Percentiles rank a stretch among this genome's conserved stretches.
Conservation (phyloP, 2,113 vertebrate genomes). For the Tiliqua scincoides region DNA sequence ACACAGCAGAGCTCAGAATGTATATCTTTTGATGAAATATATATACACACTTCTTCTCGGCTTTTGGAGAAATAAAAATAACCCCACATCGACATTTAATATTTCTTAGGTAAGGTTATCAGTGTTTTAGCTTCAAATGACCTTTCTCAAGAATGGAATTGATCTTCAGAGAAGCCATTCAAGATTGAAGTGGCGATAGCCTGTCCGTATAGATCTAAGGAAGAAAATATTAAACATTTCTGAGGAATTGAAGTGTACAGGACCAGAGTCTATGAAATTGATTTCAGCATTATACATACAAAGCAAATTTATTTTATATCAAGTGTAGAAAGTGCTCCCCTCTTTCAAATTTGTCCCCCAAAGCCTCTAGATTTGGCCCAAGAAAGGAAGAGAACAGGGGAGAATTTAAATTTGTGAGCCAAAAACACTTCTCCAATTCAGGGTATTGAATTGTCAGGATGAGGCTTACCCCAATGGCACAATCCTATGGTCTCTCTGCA, state of each 20-base stretch:
- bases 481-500: no score
- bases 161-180: conserved; percentile 47
- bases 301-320: neutral
- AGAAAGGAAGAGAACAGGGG: neutral
- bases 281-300: neutral
- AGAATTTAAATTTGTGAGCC: neutral
- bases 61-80: neutral
- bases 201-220: conserved; percentile 4
- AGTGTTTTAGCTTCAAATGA: conserved; percentile 45
- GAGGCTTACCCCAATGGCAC: neutral
- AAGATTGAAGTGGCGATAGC: conserved; percentile 23
- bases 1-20: neutral
- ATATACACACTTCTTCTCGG: neutral
- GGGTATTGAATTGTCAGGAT: neutral
- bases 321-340: neutral
- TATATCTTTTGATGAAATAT: neutral
- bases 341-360: neutral
- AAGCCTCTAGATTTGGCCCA: neutral
- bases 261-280: neutral
- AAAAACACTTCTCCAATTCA: neutral
- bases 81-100: neutral
- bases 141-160: conserved; percentile 36
- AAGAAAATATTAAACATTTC: conserved; percentile 34
- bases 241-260: neutral
- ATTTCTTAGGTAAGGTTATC: conserved; percentile 22